Evolutionary conservation across 2,113 vertebrate genomes (phyloP).

Genomic region (Pyxicephalus adspersus): DNA sequence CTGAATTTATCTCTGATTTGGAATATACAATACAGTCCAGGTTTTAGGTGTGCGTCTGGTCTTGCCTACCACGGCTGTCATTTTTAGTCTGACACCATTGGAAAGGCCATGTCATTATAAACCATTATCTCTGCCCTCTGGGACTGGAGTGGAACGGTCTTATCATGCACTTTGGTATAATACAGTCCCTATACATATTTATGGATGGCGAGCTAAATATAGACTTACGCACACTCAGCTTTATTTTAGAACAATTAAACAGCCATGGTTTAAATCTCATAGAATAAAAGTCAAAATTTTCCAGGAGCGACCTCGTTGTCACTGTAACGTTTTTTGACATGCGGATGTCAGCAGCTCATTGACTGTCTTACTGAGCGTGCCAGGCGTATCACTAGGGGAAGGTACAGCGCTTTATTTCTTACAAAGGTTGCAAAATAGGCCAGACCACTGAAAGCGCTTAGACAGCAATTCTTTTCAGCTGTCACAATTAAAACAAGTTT

Average conservation of each 20-base stretch:
- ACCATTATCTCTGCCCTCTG: background rate
- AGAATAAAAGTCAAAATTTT: slow-evolving; percentile 5
- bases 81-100: background rate
- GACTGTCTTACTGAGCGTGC: background rate
- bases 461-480: background rate
- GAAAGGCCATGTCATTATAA: background rate
- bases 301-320: background rate
- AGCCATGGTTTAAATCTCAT: slow-evolving; percentile 20
- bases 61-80: background rate
- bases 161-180: background rate
- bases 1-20: background rate
- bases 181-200: slow-evolving; percentile 13
- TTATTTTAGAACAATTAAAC: slow-evolving; percentile 14
- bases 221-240: slow-evolving; percentile 7
- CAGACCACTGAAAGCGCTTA: background rate
- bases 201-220: background rate
- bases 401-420: background rate
- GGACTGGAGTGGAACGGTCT: background rate
- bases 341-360: slow-evolving; percentile 6
- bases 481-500: background rate
- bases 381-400: slow-evolving; percentile 1
- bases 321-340: background rate
- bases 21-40: background rate
- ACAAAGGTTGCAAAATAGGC: background rate
- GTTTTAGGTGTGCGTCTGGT: background rate